Evolutionary conservation across 2,888 invertebrate genomes (phyloP), one percentile per base, ranked within the genome.

Genomic region (Orthosia incerta): DNA sequence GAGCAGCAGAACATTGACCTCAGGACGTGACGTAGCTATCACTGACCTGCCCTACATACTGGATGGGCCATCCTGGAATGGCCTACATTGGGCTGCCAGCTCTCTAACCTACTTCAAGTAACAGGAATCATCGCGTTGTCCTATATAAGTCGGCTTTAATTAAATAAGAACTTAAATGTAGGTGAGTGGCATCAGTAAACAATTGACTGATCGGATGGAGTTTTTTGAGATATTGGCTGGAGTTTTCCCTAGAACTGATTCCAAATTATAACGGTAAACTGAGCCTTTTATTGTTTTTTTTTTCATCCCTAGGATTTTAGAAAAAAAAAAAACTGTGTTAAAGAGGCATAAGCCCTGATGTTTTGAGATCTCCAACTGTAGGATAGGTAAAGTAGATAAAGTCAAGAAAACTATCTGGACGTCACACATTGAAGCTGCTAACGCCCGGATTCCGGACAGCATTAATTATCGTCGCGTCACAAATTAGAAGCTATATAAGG

Each of bases 31-130:
- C 31, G 45, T 31, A 50, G 59, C 7, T 53, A n/a, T 13, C 46
- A 65, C 53, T 53, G 71, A 77, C 61, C 61, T 62, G 82, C 2
- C 60, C 83, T 59, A 78, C n/a, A 66, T 82, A 50, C 46, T 16
- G 18, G 18, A 45, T 13, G 48, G 26, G 48, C 53, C n/a, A 79
- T 83, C 83, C 74, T 83, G 48, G 59, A 45, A 48, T 50, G 78
- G 13, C 65, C 80, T 48, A 83, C 13, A 66, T 83, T 74, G 39
- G n/a, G 48, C 23, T 23, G 18, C 15, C 16, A 57, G 7, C 39
- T 59, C 45, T 53, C 45, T 82, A 61, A 68, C 80, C 73, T 61
- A 62, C 18, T 57, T 68, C 13, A 18, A 57, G 55, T 20, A 26
- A 13, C 15, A 7, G 48, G 48, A 56, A 31, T 48, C 51, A 26